Percentiles rank a stretch among this genome's conserved stretches.
Evolutionary conservation across 1,140 invertebrate species (phyloP).

Genomic region (Papilio polytes): DNA sequence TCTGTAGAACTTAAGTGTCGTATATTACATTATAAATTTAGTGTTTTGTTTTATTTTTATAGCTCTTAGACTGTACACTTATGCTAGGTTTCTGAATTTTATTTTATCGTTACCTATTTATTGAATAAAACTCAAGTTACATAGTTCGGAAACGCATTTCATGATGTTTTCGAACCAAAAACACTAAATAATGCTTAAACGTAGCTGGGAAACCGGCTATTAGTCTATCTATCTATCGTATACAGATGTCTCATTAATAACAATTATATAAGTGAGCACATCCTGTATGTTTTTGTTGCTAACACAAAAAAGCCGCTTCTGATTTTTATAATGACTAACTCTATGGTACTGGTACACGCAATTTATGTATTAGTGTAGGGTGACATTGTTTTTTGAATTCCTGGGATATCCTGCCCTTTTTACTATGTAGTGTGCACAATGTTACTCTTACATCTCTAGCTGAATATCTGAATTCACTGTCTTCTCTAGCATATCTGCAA

Average conservation of each 20-base stretch:
- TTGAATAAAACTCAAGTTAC: too few relatives aligned
- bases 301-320: background rate
- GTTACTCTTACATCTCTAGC: too few relatives aligned
- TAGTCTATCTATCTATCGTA: too few relatives aligned
- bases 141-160: too few relatives aligned
- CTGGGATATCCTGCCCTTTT: background rate
- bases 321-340: background rate
- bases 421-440: too few relatives aligned
- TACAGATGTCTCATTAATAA: background rate
- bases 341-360: slow-evolving; percentile 10
- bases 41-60: background rate
- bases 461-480: too few relatives aligned
- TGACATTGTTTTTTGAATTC: background rate
- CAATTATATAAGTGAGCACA: background rate
- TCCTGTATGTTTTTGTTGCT: slow-evolving; percentile 3
- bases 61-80: background rate
- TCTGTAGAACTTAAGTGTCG: background rate
- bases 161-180: too few relatives aligned
- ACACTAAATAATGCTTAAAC: too few relatives aligned
- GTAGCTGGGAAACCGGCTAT: too few relatives aligned
- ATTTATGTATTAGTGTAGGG: slow-evolving; percentile 15
- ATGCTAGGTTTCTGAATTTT: too few relatives aligned
- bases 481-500: too few relatives aligned
- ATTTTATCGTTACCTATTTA: too few relatives aligned
- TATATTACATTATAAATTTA: background rate